Percentiles rank a stretch among this genome's conserved stretches.
Conservation (phyloP, 2,113 vertebrate species). For the Leiothrix lutea region DNA sequence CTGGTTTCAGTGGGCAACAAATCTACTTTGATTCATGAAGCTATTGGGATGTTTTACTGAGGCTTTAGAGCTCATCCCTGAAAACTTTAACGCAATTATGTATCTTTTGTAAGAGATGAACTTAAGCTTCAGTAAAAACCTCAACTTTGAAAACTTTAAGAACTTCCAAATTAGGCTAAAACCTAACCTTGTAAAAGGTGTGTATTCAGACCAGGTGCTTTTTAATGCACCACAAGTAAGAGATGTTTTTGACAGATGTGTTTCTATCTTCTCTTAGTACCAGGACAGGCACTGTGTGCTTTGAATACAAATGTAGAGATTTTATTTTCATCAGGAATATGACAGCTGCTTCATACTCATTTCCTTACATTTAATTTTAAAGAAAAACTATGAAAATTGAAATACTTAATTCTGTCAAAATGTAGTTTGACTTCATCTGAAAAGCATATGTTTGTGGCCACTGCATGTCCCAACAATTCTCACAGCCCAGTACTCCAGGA, state of each 20-base stretch:
- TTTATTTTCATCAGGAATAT: neutral
- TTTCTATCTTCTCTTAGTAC: neutral
- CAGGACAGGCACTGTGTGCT: neutral
- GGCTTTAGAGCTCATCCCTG: neutral
- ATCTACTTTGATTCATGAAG: neutral
- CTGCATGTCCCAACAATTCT: neutral
- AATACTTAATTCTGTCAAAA: neutral
- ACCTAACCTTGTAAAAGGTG: neutral
- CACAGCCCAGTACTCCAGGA: neutral
- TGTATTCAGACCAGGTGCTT: neutral
- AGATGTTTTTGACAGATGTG: neutral
- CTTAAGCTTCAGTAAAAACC: neutral
- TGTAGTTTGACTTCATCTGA: neutral
- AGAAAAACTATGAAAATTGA: neutral
- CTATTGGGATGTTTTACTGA: neutral
- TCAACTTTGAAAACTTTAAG: neutral
- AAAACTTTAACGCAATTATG: neutral
- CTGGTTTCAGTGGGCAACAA: neutral
- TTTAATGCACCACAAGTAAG: neutral
- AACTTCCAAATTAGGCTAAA: neutral
- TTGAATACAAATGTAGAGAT: conserved; percentile 31
- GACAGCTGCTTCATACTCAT: neutral
- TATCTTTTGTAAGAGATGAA: neutral
- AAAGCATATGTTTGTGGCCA: neutral
- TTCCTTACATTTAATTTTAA: neutral